Base-by-base conservation (phyloP, 2,113 vertebrate species). In the Paratilapia polleni region DNA sequence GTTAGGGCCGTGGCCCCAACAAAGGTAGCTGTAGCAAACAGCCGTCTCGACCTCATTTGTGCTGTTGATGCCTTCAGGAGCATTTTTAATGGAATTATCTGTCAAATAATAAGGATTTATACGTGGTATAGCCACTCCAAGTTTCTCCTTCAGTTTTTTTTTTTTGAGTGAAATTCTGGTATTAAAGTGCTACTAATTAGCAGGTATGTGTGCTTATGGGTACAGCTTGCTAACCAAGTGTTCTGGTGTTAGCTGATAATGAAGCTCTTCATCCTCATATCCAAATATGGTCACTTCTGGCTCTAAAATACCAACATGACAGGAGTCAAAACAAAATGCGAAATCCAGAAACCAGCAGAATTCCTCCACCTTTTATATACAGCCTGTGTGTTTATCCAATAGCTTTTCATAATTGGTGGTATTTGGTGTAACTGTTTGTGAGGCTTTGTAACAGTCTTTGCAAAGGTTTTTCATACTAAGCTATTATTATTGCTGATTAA, bases 21-120 rank as follows among this genome's bases (percentile, higher is more conserved):
- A 10, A 15, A 68, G 47, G 17, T 15, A 70, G 43, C 66, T 70
- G 41, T 49, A 0, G 22, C 41, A 8, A 49, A 28, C 17, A 70
- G 1, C 66, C 1, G 24, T 19, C 24, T 20, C 43, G 4, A 2
- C 3, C 41, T 13, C 41, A 68, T 49, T 49, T 70, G 64, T 68
- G 64, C 64, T 68, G 64, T 19, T 68, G 64, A 49, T 52, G 47
- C 47, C 14, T 49, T 49, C 6, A 2, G 47, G 14, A 49, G 47
- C 6, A 52, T 52, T 52, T 73, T 73, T 31, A 52, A 0, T 73
- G 0, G 17, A 49, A 7, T 13, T 0, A 4, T 49, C 15, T 70
- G 6, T 17, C 47, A 17, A 14, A 49, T 49, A 49, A 70, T 52
- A 70, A 12, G 66, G 17, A 73, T n/a, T 73, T 73, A 20, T 28